Base-by-base conservation (phyloP, 2,888 invertebrate genomes). In the Heliconius cydno region DNA sequence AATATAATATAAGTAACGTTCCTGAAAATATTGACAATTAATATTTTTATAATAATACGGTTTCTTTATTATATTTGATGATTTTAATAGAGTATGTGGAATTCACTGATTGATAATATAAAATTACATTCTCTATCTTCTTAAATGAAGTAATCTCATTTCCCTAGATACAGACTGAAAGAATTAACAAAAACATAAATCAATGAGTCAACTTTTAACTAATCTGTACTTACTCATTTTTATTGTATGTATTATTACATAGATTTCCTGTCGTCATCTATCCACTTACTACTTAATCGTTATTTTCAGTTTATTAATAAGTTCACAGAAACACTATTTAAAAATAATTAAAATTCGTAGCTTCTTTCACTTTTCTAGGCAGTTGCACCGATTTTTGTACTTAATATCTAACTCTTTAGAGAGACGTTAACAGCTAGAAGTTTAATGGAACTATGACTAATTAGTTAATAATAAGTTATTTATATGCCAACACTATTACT, bases 161-260 rank as follows among this genome's bases (percentile, higher is more conserved):
- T 52, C 19, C 52, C 46, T 46, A 5, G 1, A 46, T 52, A 52
- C 52, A 19, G 52, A 52, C 15, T 52, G 52, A 52, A 19, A 19
- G 19, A 7, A 19, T 52, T 7, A 6, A 52, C 28, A 52, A 52
- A 52, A 19, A 52, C 7, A 34, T 34, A 22, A 60, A 52, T 22
- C 52, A 25, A 63, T 63, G 38, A 67, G 19, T 19, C 9, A 67
- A 68, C 13, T n/a, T 38, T 38, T 25, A 68, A 25, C 4, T 38
- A n/a, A 12, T n/a, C 67, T 34, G 2, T 38, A 68, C 68, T 68
- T 13, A 68, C 68, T 68, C 68, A 68, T 68, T n/a, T 13, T 68
- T n/a, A 15, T 1, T n/a, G 38, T 25, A 68, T 38, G 19, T 10
- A 67, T 34, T 41, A 25, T 13, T 25, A 38, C 4, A 13, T 68